Evolutionary conservation across 2,888 invertebrate species (phyloP), one percentile per base, ranked within the genome.

Genomic region (Epiperipatus broadwayi): DNA sequence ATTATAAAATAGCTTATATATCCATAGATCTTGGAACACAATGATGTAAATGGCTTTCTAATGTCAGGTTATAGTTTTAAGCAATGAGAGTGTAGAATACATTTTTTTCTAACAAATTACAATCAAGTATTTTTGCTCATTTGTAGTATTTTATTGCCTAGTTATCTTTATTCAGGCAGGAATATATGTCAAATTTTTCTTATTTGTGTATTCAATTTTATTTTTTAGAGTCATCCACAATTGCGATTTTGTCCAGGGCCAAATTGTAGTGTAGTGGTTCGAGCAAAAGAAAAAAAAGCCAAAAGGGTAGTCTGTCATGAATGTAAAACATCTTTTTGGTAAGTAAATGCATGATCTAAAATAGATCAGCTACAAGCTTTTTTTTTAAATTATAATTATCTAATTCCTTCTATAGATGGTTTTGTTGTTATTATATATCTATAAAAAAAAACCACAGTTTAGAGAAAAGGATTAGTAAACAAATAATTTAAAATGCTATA

Each of bases 261-360:
- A 41, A 91, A 93, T 65, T 95, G 95, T 66, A 76, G 78, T 61
- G 70, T 75, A 28, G 75, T 97, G 47, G 74, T 85, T 54, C 73
- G 77, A 53, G 83, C 89, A 33, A 74, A 75, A 57, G 78, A 81
- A 53, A 66, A 69, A 33, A 72, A 72, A 55, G 77, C 83, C 8
- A 84, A 85, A 60, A 72, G 85, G 49, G 83, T 84, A 15, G 74
- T 74, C 45, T 97, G 97, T 63, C 72, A 71, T 45, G 70, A 73
- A 33, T 97, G 95, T 63, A 80, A 81, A 61, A 73, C 80, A 37
- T 65, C 75, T 38, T 93, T 91, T 56, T 97, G 95, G 70, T 91
- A 63, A 53, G 65, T 53, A 53, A 53, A 51, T 52, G 53, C 48
- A 40, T n/a, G n/a, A n/a, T n/a, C n/a, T 28, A 19, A 28, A 10